These are phyloP conservation scores for Chamaea fasciata DNA, from an alignment of 2,113 vertebrate genomes.

Conservation along the genomic window DNA sequence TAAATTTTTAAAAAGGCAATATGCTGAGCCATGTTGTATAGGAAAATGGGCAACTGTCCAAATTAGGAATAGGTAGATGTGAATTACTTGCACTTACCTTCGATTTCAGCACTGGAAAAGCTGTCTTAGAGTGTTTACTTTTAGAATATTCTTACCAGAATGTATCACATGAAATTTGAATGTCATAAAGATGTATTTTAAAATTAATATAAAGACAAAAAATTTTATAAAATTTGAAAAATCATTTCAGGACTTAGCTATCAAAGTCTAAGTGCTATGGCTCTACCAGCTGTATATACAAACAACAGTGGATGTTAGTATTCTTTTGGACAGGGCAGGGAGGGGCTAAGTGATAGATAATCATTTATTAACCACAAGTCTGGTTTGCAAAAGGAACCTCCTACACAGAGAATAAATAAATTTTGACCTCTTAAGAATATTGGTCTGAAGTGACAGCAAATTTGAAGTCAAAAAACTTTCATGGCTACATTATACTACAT, in stretches of 20 bases:
- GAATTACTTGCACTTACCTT: background rate
- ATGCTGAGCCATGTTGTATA: background rate
- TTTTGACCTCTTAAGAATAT: background rate
- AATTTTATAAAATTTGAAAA: background rate
- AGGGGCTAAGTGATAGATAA: background rate
- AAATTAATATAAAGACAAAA: background rate
- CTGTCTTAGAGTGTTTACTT: background rate
- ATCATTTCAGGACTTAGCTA: background rate
- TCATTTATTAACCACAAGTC: background rate
- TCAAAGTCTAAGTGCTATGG: background rate
- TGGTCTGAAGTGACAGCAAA: background rate
- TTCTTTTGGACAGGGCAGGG: background rate
- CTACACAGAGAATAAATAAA: background rate
- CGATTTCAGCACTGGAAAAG: background rate
- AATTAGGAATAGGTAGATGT: background rate
- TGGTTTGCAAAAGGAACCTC: background rate
- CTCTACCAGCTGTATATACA: background rate
- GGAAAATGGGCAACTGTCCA: conserved; percentile 15
- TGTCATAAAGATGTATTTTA: background rate
- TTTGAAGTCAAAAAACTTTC: background rate
- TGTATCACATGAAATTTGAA: background rate
- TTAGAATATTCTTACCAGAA: background rate
- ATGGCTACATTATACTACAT: background rate
- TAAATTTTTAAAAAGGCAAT: background rate
- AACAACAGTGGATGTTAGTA: background rate